Conservation (phyloP, 2,113 vertebrate species). For the Egretta garzetta region DNA sequence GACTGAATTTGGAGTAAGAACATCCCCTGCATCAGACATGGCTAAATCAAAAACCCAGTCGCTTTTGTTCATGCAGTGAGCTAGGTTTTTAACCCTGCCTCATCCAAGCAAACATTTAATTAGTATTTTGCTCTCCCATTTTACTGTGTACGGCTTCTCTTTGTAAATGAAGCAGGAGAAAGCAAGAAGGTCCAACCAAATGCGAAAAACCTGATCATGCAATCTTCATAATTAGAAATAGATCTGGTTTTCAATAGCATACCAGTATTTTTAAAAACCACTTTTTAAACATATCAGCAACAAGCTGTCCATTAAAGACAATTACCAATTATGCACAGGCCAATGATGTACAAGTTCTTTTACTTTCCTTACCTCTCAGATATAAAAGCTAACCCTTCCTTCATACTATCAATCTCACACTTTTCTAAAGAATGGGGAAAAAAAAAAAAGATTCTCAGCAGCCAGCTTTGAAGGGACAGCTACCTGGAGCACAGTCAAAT, state of each 20-base stretch:
- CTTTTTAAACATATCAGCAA: neutral
- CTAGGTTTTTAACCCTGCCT: conserved; percentile 32
- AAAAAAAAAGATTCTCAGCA: neutral
- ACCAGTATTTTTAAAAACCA: neutral
- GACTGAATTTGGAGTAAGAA: conserved; percentile 66
- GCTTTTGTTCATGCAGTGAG: neutral
- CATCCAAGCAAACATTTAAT: conserved; percentile 2
- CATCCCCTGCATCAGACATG: conserved; percentile 43
- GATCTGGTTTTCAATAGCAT: neutral
- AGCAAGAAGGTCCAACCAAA: neutral
- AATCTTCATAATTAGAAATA: neutral
- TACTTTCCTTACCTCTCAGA: neutral
- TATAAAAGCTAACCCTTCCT: neutral
- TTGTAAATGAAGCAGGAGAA: neutral
- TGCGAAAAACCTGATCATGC: neutral
- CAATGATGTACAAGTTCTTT: neutral
- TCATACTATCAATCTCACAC: neutral
- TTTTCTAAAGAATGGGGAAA: neutral
- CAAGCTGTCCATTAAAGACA: neutral
- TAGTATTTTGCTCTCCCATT: neutral
- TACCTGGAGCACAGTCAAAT: neutral
- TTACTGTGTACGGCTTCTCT: neutral
- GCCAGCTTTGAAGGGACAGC: neutral
- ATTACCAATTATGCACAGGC: neutral
- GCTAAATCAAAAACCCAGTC: conserved; percentile 51